Evolutionary conservation across 2,797 vertebrate species (phyloP), one percentile per base, ranked within the genome.

Genomic region (Syngnathus rostellatus): DNA sequence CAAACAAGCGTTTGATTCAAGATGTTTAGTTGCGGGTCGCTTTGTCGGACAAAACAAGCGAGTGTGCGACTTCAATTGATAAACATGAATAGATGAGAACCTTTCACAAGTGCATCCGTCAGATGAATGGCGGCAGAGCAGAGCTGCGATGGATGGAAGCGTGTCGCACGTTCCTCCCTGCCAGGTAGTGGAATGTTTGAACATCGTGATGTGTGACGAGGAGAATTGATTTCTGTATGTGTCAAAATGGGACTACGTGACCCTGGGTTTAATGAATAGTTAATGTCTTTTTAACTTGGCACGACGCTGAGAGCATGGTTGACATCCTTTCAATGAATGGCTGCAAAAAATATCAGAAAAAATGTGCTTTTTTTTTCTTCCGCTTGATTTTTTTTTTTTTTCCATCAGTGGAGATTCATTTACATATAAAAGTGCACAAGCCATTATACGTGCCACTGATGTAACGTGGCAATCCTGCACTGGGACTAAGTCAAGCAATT

Each of bases 21-120:
- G 72, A 80, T 79, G 69, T 80, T 31, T 75, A 62, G 60, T 74
- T 65, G 66, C 74, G 65, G 75, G 66, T 69, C 68, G 69, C 76
- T 80, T 77, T 85, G 80, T 82, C 74, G 73, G 77, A 83, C 83
- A 88, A 88, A 85, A 85, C 80, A 83, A 76, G 62, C 23, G 39
- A 75, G 72, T 75, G 65, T 63, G 63, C 74, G 73, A 78, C 77
- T 79, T 70, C 67, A 83, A 84, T 78, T 84, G 82, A 85, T 83
- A 87, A 86, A 84, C 82, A 85, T 77, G 81, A 77, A 73, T 78
- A 67, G 80, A 67, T 50, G 77, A 79, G 77, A 82, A 82, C 81
- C 76, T 83, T 75, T 77, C 81, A 81, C 84, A 87, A 83, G 79
- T 81, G 79, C 79, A 81, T 81, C 78, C 79, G 83, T 86, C 86